A percentile compares a stretch with the other conserved stretches of the same genome.
phyloP scores from a whole-genome alignment of 2,797 vertebrate genomes.

The Cossypha niveicapilla region DNA sequence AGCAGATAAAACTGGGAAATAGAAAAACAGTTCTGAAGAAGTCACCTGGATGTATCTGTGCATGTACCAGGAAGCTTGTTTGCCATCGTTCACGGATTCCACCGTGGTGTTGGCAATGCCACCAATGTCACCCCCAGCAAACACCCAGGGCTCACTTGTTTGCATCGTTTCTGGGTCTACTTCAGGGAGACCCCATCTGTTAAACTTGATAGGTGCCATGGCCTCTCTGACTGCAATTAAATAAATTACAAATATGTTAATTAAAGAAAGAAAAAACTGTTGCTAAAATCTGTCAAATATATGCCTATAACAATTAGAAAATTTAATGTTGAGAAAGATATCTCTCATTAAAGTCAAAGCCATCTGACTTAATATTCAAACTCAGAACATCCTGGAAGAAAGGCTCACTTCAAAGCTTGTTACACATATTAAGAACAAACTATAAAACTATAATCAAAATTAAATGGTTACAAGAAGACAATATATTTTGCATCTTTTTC shows the following conservation, averaged over 20 bases:
- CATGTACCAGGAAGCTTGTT: conserved; percentile 95
- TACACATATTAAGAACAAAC: background rate
- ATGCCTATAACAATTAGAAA: background rate
- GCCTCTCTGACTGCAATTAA: conserved; percentile 83
- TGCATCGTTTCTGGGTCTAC: conserved; percentile 89
- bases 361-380: background rate
- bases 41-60: conserved; percentile 91
- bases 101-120: conserved; percentile 91
- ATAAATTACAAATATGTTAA: background rate
- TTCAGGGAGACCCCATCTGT: conserved; percentile 89
- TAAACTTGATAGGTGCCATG: conserved; percentile 87
- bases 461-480: background rate
- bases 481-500: background rate
- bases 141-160: conserved; percentile 91
- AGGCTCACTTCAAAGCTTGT: background rate
- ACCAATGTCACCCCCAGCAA: conserved; percentile 89
- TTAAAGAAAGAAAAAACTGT: background rate
- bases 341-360: background rate
- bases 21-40: background rate
- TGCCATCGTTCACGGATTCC: conserved; percentile 94
- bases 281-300: background rate
- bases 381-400: background rate
- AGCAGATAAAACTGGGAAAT: background rate
- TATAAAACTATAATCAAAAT: background rate
- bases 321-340: background rate